These are phyloP conservation scores for Chaitophorus viminalis DNA, from an alignment of 2,888 invertebrate species.

Conservation along the genomic window DNA sequence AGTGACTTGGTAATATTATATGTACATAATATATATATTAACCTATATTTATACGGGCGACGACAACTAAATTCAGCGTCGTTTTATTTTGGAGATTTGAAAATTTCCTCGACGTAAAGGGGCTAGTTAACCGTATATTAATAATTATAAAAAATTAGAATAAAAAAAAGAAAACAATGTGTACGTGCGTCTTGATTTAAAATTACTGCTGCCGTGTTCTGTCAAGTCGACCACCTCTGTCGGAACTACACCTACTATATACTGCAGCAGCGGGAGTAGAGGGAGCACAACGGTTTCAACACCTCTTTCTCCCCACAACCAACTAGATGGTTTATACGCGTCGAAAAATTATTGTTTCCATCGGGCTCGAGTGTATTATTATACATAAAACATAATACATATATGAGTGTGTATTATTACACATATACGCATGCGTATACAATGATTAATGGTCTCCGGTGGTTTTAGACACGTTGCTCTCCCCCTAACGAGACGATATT, in stretches of 20 bases:
- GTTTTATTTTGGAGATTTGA: constrained; percentile 9
- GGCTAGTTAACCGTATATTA: constrained; percentile 48
- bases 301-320: constrained; percentile 11
- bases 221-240: constrained; percentile 10
- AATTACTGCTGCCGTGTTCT: constrained; percentile 47
- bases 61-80: constrained; percentile 48
- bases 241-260: neutral
- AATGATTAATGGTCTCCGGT: constrained; percentile 57
- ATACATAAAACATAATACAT: no score
- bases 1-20: no score
- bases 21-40: neutral
- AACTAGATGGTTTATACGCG: constrained; percentile 32
- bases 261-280: neutral
- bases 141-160: neutral
- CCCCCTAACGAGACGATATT: constrained; percentile 56
- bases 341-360: constrained; percentile 62
- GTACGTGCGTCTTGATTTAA: constrained; percentile 52
- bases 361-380: constrained; percentile 41
- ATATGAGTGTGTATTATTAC: constrained; percentile 31
- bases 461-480: constrained; percentile 1
- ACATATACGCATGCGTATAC: neutral
- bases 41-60: neutral
- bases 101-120: constrained; percentile 40
- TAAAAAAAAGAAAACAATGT: constrained; percentile 47
- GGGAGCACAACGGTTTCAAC: constrained; percentile 37